Evolutionary conservation across 1,140 invertebrate species (phyloP), one percentile per base, ranked within the genome.

Genomic region (Drosophila nikananu): DNA sequence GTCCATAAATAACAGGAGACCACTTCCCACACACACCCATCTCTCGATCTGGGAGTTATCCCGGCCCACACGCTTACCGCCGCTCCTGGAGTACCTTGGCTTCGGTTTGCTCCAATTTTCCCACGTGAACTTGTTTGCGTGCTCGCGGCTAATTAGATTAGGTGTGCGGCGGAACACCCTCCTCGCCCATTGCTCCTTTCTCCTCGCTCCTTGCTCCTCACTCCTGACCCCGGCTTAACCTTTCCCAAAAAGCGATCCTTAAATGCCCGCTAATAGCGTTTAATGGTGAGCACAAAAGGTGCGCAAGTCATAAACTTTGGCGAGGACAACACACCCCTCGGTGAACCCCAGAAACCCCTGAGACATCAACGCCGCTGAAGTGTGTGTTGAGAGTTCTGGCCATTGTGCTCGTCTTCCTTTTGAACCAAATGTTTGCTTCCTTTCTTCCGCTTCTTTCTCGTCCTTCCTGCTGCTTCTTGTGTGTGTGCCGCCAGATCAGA

Each of bases 41-140:
- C 51, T 52, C 44, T 37, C 21, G 44, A 39, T 54, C 52, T 54
- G 52, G 52, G 19, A 42, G 30, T 42, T 32, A 41, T 57, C 59
- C 25, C 81, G 27, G 32, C 52, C 52, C 54, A 39, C 86, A 79
- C 71, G 79, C 80, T 39, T 46, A 64, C 52, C 57, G 61, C 44
- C 32, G 54, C 51, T 70, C 46, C 42, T 76, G 51, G 71, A 74
- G n/a, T 41, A 21, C 23, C 25, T 59, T 1, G 37, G 13, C n/a
- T 30, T 37, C 12, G 51, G 41, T 46, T 58, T 90, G 86, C 81
- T 90, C 86, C 86, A 89, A 59, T 57, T 89, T 91, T 91, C 89
- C 83, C 83, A 91, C 75, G 87, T 89, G 81, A 89, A 87, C 89
- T 87, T 89, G 77, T 82, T 91, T 76, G 87, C 87, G 87, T 91